Percentiles rank a stretch among this genome's conserved stretches.
phyloP scores from a whole-genome alignment of 2,797 vertebrate genomes.

The Syngnathus rostellatus region DNA sequence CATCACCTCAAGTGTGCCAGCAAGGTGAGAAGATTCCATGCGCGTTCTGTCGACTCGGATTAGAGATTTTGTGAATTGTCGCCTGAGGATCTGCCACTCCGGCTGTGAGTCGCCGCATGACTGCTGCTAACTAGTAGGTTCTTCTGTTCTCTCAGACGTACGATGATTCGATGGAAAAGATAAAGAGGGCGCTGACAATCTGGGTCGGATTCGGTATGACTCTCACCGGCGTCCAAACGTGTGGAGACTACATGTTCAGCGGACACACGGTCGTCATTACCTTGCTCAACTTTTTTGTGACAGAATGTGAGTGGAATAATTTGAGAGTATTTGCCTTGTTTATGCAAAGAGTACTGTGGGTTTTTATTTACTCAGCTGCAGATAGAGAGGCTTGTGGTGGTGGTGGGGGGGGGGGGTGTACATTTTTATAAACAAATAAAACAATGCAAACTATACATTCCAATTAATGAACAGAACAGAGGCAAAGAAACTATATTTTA shows the following conservation, averaged over 20 bases:
- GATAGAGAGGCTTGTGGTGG: background rate
- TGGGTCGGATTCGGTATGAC: constrained; percentile 97
- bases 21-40: constrained; percentile 67
- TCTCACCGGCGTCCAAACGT: constrained; percentile 89
- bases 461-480: background rate
- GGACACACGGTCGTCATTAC: constrained; percentile 94
- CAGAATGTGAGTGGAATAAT: constrained; percentile 80
- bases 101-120: background rate
- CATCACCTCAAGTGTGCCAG: constrained; percentile 84
- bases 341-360: background rate
- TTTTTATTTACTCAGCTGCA: background rate
- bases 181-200: constrained; percentile 83
- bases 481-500: background rate
- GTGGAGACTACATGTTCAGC: constrained; percentile 98
- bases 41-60: background rate
- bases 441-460: background rate
- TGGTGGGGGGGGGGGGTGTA: background rate
- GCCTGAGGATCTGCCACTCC: background rate
- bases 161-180: constrained; percentile 79
- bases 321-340: background rate
- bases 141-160: constrained; percentile 70
- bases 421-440: background rate
- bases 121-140: background rate
- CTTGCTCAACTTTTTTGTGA: constrained; percentile 97
- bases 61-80: background rate